These are phyloP conservation scores for Petrolisthes manimaculis DNA, from an alignment of 2,888 invertebrate species.

Conservation along the genomic window DNA sequence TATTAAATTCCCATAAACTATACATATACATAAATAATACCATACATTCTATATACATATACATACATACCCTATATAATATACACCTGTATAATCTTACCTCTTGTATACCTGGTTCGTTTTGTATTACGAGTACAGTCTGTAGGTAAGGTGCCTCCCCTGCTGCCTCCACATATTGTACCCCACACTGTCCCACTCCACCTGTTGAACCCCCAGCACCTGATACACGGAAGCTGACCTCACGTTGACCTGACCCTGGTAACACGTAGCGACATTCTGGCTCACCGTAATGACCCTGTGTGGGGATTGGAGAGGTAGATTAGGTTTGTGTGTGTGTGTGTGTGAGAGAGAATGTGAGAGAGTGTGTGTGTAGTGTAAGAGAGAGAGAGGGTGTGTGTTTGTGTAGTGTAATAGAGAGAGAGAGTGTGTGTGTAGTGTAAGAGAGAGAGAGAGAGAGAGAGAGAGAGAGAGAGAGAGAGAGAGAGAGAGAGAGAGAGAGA, in stretches of 20 bases:
- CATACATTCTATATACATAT: too few species aligned
- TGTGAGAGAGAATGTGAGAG: conserved; percentile 34
- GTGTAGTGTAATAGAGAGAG: neutral
- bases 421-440: too few species aligned
- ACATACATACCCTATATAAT: too few species aligned
- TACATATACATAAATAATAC: too few species aligned
- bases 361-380: too few species aligned
- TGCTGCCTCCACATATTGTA: conserved; percentile 47
- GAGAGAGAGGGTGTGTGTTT: too few species aligned
- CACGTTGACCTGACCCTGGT: conserved; percentile 78
- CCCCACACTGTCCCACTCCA: conserved; percentile 44
- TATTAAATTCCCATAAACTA: too few species aligned
- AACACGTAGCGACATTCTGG: conserved; percentile 80
- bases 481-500: too few species aligned
- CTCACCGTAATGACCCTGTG: conserved; percentile 77
- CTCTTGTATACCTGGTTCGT: conserved; percentile 81
- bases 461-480: neutral
- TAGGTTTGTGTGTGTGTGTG: too few species aligned
- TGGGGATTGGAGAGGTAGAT: neutral
- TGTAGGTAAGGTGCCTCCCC: conserved; percentile 75
- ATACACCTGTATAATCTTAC: too few species aligned
- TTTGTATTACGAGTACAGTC: conserved; percentile 82
- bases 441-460: neutral
- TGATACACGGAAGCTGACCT: conserved; percentile 75
- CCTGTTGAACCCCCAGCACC: conserved; percentile 77